Base-by-base conservation (phyloP, 2,113 vertebrate genomes). In the Petrocephalus zakoni region DNA sequence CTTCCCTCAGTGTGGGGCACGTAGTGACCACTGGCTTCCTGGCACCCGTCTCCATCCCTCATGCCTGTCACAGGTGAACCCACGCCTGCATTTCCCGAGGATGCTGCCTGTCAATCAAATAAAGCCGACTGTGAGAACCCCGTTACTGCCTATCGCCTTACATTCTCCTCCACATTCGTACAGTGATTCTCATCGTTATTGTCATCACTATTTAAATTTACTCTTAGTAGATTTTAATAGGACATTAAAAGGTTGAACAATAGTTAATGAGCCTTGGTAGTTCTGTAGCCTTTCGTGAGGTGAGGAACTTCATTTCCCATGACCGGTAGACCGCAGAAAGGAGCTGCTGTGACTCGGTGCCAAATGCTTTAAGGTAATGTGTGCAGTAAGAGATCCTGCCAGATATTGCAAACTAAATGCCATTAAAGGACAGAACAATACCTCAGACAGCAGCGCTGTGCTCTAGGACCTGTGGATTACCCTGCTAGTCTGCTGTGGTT, bases 211-310 rank as follows among this genome's bases (percentile, higher is more conserved):
- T 64, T 10, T 25, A 25, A n/a, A 64, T 64, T 64, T 25, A 64
- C 2, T 64, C 22, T 25, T 2, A 1, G 21, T 61, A 64, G 58
- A 64, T 64, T 64, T 25, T 64, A 81, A 19, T 42, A 22, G 37
- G 42, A n/a, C 46, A 25, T 85, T 13, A 25, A 64, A n/a, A 46
- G 22, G 93, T 90, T 91, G 90, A 89, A 90, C 88, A 91, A 78
- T 85, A 90, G 0, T 37, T n/a, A 5, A 90, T 3, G 6, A 15
- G 56, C 84, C 86, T 92, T 86, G 89, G 91, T 84, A 88, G 91
- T 58, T 72, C 90, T 47, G 22, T 86, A 56, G 78, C 91, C 15
- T 89, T 87, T 51, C 81, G 89, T 83, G 89, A 88, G 51, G 91
- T 78, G 52, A 90, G 85, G 90, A 42, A 42, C 42, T 42, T 42